Evolutionary conservation across 1,140 invertebrate species (phyloP), one percentile per base, ranked within the genome.

Genomic region (Hycleus cichorii): DNA sequence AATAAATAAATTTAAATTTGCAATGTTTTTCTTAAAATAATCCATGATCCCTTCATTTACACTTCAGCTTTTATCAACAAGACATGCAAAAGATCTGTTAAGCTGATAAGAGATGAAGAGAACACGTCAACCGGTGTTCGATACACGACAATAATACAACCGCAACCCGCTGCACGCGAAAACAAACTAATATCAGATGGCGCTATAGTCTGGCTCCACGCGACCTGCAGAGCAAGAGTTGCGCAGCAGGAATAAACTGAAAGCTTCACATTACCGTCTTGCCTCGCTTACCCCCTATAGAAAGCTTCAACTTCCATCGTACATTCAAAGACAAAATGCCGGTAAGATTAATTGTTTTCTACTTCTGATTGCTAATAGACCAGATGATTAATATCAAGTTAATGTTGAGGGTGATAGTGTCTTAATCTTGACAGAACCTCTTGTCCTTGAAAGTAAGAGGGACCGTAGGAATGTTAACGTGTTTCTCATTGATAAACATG

Each of bases 311-410:
- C 32, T 32, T 7, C 4, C 32, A 7, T 43, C 47, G 45, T 55
- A 55, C 44, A 55, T 39, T 55, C 51, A 32, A 11, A 42, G 27
- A 10, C 51, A 53, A 53, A 53, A 53, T 46, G 27, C 39, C 9
- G 12, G 27, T 27, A 39, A 55, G 52, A 55, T 55, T 55, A 55
- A 55, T 55, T 55, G 52, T 47, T 55, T 55, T 47, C 26, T 40
- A 38, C 52, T 9, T n/a, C 42, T 55, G 52, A 55, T 55, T 55
- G 52, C 52, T 47, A 47, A 55, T 55, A 52, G 12, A 55, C 43
- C 5, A 38, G 32, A 55, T 55, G 26, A 47, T 55, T 47, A 47
- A 55, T 47, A 7, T 42, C 11, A 42, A 42, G 3, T 10, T 42
- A n/a, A 42, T n/a, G 40, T 4, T 42, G 3, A 10, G 10, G 40